Evolutionary conservation across 2,113 vertebrate species (phyloP).

Genomic region (Pelvicachromis taeniatus): DNA sequence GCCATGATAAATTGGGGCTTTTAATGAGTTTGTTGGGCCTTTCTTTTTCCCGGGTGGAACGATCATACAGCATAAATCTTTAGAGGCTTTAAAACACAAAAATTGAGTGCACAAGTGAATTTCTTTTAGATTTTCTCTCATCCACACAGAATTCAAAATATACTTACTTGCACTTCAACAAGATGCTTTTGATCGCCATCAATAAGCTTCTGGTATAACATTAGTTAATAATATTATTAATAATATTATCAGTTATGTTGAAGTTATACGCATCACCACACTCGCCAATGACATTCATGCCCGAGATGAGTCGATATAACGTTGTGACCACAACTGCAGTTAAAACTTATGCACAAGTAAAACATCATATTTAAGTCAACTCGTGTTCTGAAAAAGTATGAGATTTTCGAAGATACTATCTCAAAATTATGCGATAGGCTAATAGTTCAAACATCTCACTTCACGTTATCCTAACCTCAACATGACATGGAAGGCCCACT

Average conservation of each 20-base stretch:
- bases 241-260: not conserved
- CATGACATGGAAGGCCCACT: not conserved
- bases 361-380: not conserved
- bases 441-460: not conserved
- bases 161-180: not conserved
- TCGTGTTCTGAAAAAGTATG: not conserved
- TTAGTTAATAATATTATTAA: not conserved
- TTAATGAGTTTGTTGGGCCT: not conserved
- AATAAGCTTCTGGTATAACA: not conserved
- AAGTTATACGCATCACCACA: not conserved
- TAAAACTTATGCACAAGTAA: not conserved
- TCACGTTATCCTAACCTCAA: not conserved
- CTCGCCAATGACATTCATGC: too few relatives aligned
- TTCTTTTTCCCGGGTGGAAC: not conserved
- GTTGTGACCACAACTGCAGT: too few relatives aligned
- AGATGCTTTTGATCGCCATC: not conserved
- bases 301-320: too few relatives aligned
- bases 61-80: not conserved
- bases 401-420: not conserved
- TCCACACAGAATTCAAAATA: not conserved
- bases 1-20: not conserved
- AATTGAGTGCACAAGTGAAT: not conserved
- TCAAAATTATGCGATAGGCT: fast-evolving
- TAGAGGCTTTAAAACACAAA: not conserved
- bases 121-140: not conserved